Evolutionary conservation across 2,888 invertebrate genomes (phyloP).

Genomic region (Tipula vernalis): DNA sequence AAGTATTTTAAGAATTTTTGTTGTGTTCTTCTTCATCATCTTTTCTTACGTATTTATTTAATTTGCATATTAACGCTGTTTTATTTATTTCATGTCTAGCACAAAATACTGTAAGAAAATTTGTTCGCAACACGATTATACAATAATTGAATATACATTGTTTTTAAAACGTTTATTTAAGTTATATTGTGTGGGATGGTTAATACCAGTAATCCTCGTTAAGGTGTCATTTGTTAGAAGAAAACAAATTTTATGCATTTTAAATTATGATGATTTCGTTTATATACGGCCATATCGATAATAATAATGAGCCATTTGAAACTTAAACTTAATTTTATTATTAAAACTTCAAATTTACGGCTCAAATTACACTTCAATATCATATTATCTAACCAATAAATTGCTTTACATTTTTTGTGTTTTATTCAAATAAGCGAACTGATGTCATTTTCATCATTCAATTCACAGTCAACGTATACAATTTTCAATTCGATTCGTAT

Average conservation of each 20-base stretch:
- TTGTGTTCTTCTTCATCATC: neutral
- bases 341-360: too few relatives aligned
- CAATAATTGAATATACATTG: neutral
- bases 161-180: neutral
- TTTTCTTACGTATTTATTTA: neutral
- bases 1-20: neutral
- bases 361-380: neutral
- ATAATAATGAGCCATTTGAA: neutral
- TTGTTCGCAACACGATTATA: neutral
- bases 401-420: neutral
- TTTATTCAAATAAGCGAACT: neutral
- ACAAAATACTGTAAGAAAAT: neutral
- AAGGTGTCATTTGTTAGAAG: neutral
- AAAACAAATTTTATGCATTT: neutral
- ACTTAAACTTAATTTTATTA: too few relatives aligned
- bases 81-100: neutral
- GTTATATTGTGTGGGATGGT: neutral
- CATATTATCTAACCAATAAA: neutral
- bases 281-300: neutral
- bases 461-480: neutral
- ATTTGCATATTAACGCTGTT: neutral
- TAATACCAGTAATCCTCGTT: neutral
- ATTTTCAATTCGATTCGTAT: neutral
- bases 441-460: neutral
- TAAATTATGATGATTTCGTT: neutral